Base-by-base conservation (phyloP, 2,113 vertebrate species). In the Pseudois nayaur region DNA sequence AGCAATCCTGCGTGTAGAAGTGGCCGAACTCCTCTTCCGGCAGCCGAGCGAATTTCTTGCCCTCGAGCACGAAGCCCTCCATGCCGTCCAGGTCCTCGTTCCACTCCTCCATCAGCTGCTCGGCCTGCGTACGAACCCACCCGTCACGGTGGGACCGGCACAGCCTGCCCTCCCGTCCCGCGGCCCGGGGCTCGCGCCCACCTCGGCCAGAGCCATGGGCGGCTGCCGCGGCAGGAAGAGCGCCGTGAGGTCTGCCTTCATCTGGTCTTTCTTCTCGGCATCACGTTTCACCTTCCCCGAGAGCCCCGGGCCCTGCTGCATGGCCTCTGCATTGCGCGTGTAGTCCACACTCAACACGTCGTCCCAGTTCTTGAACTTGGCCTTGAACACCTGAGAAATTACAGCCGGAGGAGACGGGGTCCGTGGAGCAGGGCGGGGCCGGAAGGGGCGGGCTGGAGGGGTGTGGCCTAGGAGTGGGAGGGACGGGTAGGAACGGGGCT, bases 331-430 rank as follows among this genome's bases (percentile, higher is more conserved):
- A 0, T 99, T 99, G 96, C 99, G 99, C 48, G 99, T 99, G 98
- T 99, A 99, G 97, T 99, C 99, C 96, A 99, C 99, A 0, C 98
- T 99, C 97, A 99, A 95, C 71, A 99, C 99, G 0, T 99, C 99
- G 0, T 99, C 99, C 99, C 99, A 99, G 95, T 99, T 99, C 99
- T 99, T 99, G 98, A 99, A 99, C 98, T 99, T 99, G 94, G 99
- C 99, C 96, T 99, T 99, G 97, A 99, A 99, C 95, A 99, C 99
- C 99, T 99, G 50, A n/a, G 5, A 6, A 36, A 5, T 7, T n/a
- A 43, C 15, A 85, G 55, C 29, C 33, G 1, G 23, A 19, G 25
- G 25, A 16, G 86, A 17, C 7, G 1, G 54, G 54, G 29, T 36
- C 19, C 1, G 25, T 5, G 6, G 8, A 7, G 23, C 3, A 5